phyloP scores from a whole-genome alignment of 1,140 invertebrate species.

The Sesamia nonagrioides region DNA sequence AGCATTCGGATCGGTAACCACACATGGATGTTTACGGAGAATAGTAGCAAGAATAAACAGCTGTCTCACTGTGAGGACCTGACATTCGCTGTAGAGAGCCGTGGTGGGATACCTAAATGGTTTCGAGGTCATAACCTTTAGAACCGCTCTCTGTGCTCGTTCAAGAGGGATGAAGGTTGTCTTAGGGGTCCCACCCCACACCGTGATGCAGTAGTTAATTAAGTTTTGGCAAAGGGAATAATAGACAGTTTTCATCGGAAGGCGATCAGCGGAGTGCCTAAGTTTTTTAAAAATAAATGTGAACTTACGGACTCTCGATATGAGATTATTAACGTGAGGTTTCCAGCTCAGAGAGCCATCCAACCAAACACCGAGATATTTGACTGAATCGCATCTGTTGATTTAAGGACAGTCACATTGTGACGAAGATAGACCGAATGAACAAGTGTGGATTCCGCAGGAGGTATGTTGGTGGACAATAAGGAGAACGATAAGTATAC shows the following conservation, averaged over 20 bases:
- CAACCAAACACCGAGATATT: neutral
- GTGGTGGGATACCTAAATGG: too few species aligned
- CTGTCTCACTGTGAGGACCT: too few species aligned
- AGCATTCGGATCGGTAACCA: too few species aligned
- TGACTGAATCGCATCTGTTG: neutral
- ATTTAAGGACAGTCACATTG: neutral
- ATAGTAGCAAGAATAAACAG: too few species aligned
- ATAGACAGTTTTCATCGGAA: neutral
- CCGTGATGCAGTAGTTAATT: neutral
- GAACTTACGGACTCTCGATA: neutral
- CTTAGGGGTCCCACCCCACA: neutral
- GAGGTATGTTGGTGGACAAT: neutral
- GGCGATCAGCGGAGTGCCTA: neutral
- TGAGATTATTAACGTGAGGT: neutral
- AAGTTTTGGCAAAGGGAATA: neutral
- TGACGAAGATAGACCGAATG: neutral
- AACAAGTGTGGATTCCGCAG: neutral
- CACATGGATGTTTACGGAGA: too few species aligned
- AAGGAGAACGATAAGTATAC: neutral
- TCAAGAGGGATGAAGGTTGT: neutral
- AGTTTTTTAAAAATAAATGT: neutral
- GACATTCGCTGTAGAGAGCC: too few species aligned
- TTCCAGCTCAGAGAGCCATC: conserved; percentile 4
- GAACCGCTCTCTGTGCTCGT: too few species aligned
- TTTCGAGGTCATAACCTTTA: conserved; percentile 9